phyloP scores from a whole-genome alignment of 2,113 vertebrate species.

The Notiomystis cincta region DNA sequence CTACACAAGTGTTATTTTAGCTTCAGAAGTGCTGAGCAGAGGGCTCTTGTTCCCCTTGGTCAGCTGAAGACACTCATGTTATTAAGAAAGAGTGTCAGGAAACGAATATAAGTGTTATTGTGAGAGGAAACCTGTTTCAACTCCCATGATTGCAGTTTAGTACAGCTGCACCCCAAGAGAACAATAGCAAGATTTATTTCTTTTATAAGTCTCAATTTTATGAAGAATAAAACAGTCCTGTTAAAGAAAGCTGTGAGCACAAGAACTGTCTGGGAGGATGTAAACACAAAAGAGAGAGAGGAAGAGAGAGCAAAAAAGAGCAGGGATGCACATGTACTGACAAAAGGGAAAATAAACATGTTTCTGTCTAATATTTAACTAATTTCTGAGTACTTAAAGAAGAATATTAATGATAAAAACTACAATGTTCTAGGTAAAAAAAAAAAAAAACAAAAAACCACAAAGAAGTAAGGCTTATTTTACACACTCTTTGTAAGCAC shows the following conservation, averaged over 20 bases:
- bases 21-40: conserved; percentile 9
- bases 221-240: background rate
- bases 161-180: conserved; percentile 47
- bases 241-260: conserved; percentile 3
- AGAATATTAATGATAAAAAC: background rate
- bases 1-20: background rate
- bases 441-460: too few species aligned
- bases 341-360: background rate
- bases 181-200: conserved; percentile 60
- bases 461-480: background rate
- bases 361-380: background rate
- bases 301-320: background rate
- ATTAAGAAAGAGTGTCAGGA: conserved; percentile 54
- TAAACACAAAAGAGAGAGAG: background rate
- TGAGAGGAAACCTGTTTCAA: conserved; percentile 58
- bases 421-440: background rate
- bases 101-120: conserved; percentile 53
- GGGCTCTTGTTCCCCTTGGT: background rate
- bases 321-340: background rate
- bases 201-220: conserved; percentile 57
- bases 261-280: background rate
- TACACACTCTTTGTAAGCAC: background rate
- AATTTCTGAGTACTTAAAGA: background rate
- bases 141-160: conserved; percentile 52
- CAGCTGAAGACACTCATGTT: conserved; percentile 54